phyloP scores from a whole-genome alignment of 2,113 vertebrate genomes.

The Cryptotis parvus region DNA sequence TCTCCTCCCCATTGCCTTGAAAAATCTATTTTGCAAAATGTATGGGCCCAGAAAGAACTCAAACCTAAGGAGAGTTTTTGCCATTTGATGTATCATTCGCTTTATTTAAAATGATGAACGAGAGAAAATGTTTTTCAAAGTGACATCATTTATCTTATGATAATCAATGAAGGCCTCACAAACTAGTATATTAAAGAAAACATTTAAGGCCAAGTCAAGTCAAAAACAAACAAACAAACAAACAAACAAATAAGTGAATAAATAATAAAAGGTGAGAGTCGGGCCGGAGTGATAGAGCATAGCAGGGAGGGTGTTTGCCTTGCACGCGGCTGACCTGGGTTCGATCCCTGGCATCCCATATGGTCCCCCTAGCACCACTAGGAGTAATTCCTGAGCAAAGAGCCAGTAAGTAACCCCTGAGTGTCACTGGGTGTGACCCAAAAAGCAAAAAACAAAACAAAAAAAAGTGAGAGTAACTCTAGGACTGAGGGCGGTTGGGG shows the following conservation, averaged over 20 bases:
- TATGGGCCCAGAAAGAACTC: conserved; percentile 64
- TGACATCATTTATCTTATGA: conserved; percentile 76
- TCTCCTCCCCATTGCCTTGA: conserved; percentile 67
- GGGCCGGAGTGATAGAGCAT: too few species aligned
- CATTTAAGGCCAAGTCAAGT: conserved; percentile 60
- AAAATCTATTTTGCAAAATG: conserved; percentile 82
- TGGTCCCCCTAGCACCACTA: too few species aligned
- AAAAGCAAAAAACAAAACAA: too few species aligned
- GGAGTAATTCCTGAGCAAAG: too few species aligned
- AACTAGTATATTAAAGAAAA: conserved; percentile 73
- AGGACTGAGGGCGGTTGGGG: not conserved
- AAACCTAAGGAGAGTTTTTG: conserved; percentile 73
- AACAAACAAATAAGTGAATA: too few species aligned
- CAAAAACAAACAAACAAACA: too few species aligned
- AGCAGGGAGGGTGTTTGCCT: too few species aligned
- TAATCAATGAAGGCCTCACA: conserved; percentile 78
- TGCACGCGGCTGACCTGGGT: too few species aligned
- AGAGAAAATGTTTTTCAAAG: conserved; percentile 77
- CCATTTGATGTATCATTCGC: conserved; percentile 45
- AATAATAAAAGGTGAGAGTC: not conserved
- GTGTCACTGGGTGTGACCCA: too few species aligned
- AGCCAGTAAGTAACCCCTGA: too few species aligned
- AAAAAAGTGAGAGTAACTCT: not conserved
- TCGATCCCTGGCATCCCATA: too few species aligned
- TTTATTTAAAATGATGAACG: conserved; percentile 76